Percentiles rank a stretch among this genome's conserved stretches.
Conservation (phyloP, 2,113 vertebrate species). For the Tachysurus vachellii region DNA sequence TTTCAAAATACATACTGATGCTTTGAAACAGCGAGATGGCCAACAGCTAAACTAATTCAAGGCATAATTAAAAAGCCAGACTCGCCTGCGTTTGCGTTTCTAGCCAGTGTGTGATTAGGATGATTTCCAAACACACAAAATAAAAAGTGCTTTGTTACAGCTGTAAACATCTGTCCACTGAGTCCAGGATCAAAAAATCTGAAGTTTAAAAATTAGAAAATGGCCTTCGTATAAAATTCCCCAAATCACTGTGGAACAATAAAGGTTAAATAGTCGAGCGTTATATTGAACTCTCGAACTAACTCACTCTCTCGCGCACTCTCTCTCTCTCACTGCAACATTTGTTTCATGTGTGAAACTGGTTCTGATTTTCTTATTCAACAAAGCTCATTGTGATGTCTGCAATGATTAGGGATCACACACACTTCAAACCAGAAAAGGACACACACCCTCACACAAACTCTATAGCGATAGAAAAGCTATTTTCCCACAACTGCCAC, state of each 20-base stretch:
- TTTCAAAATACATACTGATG: constrained; percentile 28
- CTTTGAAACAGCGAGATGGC: not conserved
- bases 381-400: not conserved
- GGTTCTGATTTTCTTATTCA: not conserved
- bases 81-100: not conserved
- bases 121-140: not conserved
- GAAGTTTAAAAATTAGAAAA: not conserved
- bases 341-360: not conserved
- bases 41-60: not conserved
- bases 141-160: not conserved
- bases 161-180: not conserved
- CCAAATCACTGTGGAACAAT: not conserved
- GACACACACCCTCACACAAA: not conserved
- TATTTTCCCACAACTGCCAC: constrained; percentile 35
- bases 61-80: not conserved
- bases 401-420: not conserved
- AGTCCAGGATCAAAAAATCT: not conserved
- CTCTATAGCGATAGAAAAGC: not conserved
- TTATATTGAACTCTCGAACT: not conserved
- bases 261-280: not conserved
- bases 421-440: not conserved
- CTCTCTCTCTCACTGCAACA: not conserved
- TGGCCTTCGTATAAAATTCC: not conserved
- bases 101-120: not conserved
- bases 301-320: not conserved